Base-by-base conservation (phyloP, 2,888 invertebrate genomes). In the Chloroclysta siterata region DNA sequence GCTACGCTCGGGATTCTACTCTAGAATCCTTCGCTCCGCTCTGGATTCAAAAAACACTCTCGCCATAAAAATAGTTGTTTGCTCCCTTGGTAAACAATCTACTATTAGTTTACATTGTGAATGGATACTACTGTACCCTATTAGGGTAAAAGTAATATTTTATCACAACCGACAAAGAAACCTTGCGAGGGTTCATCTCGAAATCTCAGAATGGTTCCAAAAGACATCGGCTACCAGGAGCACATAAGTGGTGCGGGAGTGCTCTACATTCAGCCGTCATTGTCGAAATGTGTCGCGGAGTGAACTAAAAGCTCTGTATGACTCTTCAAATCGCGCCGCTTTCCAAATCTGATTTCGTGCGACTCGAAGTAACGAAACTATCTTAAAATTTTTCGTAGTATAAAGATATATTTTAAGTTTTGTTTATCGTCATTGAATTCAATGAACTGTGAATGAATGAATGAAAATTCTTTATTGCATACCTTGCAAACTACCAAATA, bases 191-290 rank as follows among this genome's bases (percentile, higher is more conserved):
- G 22, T 2, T 22, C 48, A 54, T 42, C 55, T 57, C 54, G 47
- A 52, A 50, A 59, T 63, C 50, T 10, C 41, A 65, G 50, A 61
- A 56, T 47, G 53, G 54, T 17, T 61, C 60, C 59, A 14, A 64
- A 60, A 68, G 67, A 63, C 65, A 63, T 62, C 66, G 44, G 65
- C 65, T 66, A 70, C 66, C 66, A 68, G 70, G 70, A 68, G 65
- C 36, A 64, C 68, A 65, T 68, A 65, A 72, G 68, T 69, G 69
- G 46, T 50, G 59, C 56, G 54, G 61, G 65, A 71, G 71, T 72
- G 66, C 68, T 66, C 69, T 60, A 60, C 59, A 64, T 56, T 60
- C 66, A 60, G 54, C 59, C 66, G 57, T 63, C 60, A 66, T 63
- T 66, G 66, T 63, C 28, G 60, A 67, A 55, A 63, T 63, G 66